Percentiles rank a stretch among this genome's conserved stretches.
Evolutionary conservation across 1,140 invertebrate species (phyloP).

Genomic region (Ostrea edulis): DNA sequence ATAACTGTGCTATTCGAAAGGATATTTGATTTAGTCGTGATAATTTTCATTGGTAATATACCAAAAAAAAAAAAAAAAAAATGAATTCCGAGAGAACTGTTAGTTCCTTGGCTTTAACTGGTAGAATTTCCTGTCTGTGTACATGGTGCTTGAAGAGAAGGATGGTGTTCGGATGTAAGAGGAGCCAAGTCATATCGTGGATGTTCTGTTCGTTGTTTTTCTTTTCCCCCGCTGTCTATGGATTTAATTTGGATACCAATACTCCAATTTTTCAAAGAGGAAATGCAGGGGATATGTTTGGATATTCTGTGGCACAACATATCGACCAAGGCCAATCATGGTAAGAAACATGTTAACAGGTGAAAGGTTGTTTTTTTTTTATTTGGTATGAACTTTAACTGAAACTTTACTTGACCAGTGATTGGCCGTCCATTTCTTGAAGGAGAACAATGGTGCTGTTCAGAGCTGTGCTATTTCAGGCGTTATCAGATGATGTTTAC

Average conservation of each 20-base stretch:
- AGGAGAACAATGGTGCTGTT: neutral
- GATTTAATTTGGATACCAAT: constrained; percentile 81
- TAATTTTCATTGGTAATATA: neutral
- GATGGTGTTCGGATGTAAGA: neutral
- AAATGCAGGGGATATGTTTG: constrained; percentile 79
- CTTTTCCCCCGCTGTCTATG: constrained; percentile 1
- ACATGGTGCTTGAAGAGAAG: neutral
- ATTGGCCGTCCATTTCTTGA: neutral
- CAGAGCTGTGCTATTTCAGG: neutral
- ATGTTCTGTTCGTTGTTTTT: neutral
- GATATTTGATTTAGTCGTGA: neutral
- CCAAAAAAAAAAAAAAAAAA: too few species aligned
- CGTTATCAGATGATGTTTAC: constrained; percentile 16
- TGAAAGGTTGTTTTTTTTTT: neutral
- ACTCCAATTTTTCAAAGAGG: constrained; percentile 78
- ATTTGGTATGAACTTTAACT: too few species aligned
- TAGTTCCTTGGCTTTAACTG: neutral
- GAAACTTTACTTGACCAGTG: neutral
- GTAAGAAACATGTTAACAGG: constrained; percentile 74
- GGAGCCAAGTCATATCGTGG: neutral
- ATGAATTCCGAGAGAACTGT: neutral
- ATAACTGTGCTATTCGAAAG: neutral
- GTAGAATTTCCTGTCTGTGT: neutral
- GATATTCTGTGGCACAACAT: constrained; percentile 82
- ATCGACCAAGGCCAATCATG: constrained; percentile 79